Evolutionary conservation across 2,113 vertebrate genomes (phyloP), one percentile per base, ranked within the genome.

Genomic region (Hymenochirus boettgeri): DNA sequence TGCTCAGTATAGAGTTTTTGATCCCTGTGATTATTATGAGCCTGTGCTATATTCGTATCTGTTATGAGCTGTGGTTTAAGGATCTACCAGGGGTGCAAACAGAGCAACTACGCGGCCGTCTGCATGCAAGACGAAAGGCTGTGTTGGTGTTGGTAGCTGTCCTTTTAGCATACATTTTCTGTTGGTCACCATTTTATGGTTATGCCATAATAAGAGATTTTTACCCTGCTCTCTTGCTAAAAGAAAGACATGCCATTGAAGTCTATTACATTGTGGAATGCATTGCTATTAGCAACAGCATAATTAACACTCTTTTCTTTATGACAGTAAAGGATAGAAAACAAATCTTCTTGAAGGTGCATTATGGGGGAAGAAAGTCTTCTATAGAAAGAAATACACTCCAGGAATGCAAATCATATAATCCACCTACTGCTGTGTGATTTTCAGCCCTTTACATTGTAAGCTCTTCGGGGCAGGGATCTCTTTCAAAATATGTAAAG

Each of bases 201-300:
- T 96, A 91, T 75, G 75, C 89, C 17, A 91, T 99, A 3, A 80
- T 98, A 53, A 88, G 96, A 1, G 96, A 99, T 77, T 99, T 99
- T 77, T 90, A 93, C 72, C 96, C 96, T 1, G 78, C 88, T 0
- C 70, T 97, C 37, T 87, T 98, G n/a, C 87, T 95, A 6, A 90
- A 92, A 17, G 90, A 94, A 75, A 92, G 86, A 61, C 90, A 99
- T 79, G 97, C 91, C 2, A 76, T 99, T n/a, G 93, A 94, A 0
- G 92, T 89, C 35, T 98, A 94, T 76, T 99, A 98, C 61, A 84
- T 93, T 13, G 90, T 98, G 0, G 91, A 98, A 75, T 98, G 96
- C 78, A 90, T 97, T 0, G 94, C 96, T 66, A 98, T 99, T 93
- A 97, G 94, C 77, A 99, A 99, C 75, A 95, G 94, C 73, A 87